Conservation (phyloP, 1,140 invertebrate genomes). For the Nixonia krombeini region DNA sequence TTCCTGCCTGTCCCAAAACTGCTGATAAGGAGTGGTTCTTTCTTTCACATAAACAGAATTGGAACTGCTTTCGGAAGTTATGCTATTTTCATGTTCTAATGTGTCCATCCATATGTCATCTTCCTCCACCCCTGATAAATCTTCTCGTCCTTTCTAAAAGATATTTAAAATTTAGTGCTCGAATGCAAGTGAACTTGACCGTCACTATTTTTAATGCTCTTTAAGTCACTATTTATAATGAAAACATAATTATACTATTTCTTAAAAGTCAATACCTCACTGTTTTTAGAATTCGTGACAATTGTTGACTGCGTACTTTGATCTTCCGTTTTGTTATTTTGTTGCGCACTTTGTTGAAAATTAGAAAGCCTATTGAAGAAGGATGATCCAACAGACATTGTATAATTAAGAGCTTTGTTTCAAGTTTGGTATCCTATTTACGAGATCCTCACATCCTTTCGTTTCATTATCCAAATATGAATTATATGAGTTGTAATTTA, state of each 20-base stretch:
- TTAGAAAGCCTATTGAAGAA: constrained; percentile 48
- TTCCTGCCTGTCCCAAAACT: constrained; percentile 59
- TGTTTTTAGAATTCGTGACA: constrained; percentile 39
- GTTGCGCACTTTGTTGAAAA: constrained; percentile 20
- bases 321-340: constrained; percentile 26
- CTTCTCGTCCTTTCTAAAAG: constrained; percentile 1
- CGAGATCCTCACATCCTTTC: no score
- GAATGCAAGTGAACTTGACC: no score
- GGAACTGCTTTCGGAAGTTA: constrained; percentile 58
- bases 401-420: background rate
- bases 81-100: constrained; percentile 47
- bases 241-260: no score
- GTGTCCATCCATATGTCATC: constrained; percentile 59
- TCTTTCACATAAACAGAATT: constrained; percentile 49
- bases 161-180: background rate
- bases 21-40: constrained; percentile 47
- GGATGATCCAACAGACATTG: constrained; percentile 24
- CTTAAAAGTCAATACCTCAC: no score
- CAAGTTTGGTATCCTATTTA: background rate
- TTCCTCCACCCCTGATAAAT: constrained; percentile 28
- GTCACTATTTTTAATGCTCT: no score
- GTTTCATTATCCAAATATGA: no score
- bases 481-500: no score
- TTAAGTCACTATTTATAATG: constrained; percentile 3
- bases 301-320: constrained; percentile 21